Evolutionary conservation across 2,113 vertebrate genomes (phyloP).

Genomic region (Chunga burmeisteri): DNA sequence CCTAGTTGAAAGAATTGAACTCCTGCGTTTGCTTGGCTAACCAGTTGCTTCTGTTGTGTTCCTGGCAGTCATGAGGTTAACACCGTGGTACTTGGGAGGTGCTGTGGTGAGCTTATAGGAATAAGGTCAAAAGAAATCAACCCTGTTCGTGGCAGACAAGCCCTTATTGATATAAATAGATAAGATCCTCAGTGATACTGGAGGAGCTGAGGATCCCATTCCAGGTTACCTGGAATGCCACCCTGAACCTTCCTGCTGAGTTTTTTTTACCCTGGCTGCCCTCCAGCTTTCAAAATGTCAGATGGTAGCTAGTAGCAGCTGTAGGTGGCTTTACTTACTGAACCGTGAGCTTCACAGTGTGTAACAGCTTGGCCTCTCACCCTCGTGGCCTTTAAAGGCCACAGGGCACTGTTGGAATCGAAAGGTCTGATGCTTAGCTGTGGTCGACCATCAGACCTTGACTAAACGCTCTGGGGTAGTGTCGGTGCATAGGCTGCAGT

Average conservation of each 20-base stretch:
- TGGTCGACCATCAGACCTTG: background rate
- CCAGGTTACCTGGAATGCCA: constrained; percentile 5
- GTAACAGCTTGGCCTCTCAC: background rate
- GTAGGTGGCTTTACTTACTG: background rate
- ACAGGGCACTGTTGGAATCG: background rate
- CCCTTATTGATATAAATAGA: constrained; percentile 61
- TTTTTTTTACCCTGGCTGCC: background rate
- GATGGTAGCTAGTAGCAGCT: background rate
- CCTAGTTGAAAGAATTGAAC: background rate
- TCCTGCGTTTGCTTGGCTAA: background rate
- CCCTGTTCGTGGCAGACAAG: background rate
- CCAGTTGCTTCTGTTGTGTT: background rate
- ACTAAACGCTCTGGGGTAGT: background rate
- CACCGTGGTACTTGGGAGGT: background rate
- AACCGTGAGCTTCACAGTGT: background rate
- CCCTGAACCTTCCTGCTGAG: background rate
- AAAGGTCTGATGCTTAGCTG: background rate
- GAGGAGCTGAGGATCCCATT: background rate
- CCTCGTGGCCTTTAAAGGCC: background rate
- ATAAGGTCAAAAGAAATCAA: constrained; percentile 45
- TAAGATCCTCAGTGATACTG: background rate
- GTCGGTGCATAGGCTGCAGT: background rate
- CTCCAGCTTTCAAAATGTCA: constrained; percentile 56
- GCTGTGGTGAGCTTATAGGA: background rate
- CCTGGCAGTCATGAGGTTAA: background rate